A percentile compares a stretch with the other conserved stretches of the same genome.
These are phyloP conservation scores for Mareca penelope DNA, from an alignment of 2,797 vertebrate genomes.

Conservation along the genomic window DNA sequence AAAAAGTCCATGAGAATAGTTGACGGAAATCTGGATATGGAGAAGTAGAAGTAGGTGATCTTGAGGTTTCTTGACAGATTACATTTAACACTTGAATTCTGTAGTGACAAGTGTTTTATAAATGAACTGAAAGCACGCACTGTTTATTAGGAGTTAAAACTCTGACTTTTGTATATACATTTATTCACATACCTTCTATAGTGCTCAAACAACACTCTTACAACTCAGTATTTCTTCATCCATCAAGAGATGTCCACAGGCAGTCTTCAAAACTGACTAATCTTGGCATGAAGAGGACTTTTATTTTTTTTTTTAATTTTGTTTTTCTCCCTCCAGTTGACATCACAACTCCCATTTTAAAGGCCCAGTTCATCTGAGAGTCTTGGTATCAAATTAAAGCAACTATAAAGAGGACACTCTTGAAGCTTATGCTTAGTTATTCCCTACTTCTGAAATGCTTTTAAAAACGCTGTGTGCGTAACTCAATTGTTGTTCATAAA, in stretches of 20 bases:
- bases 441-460: slow-evolving; percentile 11
- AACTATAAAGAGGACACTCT: background rate
- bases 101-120: background rate
- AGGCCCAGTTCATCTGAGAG: slow-evolving; percentile 7
- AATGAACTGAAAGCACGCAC: background rate
- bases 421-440: background rate
- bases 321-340: background rate
- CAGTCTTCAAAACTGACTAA: slow-evolving; percentile 42
- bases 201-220: background rate
- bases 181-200: slow-evolving; percentile 27
- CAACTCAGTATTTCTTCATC: slow-evolving; percentile 11
- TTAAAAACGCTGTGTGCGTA: background rate
- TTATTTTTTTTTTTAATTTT: background rate
- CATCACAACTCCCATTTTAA: slow-evolving; percentile 11
- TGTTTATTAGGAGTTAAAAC: background rate
- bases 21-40: background rate
- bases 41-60: background rate
- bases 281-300: background rate
- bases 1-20: background rate
- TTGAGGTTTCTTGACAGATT: background rate
- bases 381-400: background rate
- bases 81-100: background rate
- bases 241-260: background rate
- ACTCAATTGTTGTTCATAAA: background rate
- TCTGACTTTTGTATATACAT: background rate